Evolutionary conservation across 2,888 invertebrate genomes (phyloP).

Genomic region (Linyphia triangularis): DNA sequence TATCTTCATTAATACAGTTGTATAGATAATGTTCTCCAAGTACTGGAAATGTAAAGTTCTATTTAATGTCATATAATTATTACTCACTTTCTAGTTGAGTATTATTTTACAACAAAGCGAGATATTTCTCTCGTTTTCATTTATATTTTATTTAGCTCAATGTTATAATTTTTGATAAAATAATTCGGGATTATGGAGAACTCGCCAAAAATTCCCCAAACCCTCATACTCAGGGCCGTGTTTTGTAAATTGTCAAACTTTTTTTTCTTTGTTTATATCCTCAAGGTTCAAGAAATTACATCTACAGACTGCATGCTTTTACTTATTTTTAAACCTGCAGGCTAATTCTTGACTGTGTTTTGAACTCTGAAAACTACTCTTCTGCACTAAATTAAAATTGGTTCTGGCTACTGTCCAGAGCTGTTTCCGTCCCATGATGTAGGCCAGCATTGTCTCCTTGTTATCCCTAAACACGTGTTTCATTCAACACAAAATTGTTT

Average conservation of each 20-base stretch:
- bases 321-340: slow-evolving; percentile 36
- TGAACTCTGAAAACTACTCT: slow-evolving; percentile 45
- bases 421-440: slow-evolving; percentile 11
- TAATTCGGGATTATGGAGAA: no score
- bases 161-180: no score
- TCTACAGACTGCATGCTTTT: background rate
- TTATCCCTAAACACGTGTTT: slow-evolving; percentile 29
- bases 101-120: no score
- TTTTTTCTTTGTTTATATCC: slow-evolving; percentile 11
- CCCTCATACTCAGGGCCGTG: background rate
- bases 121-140: no score
- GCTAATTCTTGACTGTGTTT: slow-evolving; percentile 34
- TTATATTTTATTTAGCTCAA: no score
- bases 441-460: slow-evolving; percentile 1
- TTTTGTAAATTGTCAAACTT: background rate
- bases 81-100: no score
- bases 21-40: no score
- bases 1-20: no score
- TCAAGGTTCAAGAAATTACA: slow-evolving; percentile 17
- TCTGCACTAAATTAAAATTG: slow-evolving; percentile 61
- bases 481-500: slow-evolving; percentile 10
- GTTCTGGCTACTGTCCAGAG: slow-evolving; percentile 41
- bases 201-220: no score
- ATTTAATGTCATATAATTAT: no score
- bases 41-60: no score